These are phyloP conservation scores for Noctua comes DNA, from an alignment of 2,888 invertebrate genomes.

Conservation along the genomic window DNA sequence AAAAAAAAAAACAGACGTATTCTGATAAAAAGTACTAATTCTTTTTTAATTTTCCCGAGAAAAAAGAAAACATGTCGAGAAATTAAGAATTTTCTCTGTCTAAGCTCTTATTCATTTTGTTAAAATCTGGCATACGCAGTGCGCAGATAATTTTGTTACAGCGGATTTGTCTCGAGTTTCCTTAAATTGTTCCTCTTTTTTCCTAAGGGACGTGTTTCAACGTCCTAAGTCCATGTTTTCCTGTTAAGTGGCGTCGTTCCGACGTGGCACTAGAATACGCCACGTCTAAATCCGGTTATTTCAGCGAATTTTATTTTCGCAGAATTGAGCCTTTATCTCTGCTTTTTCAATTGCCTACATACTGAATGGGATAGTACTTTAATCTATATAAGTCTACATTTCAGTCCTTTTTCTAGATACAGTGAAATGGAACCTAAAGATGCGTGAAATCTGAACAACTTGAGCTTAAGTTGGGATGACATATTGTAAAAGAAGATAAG, in stretches of 20 bases:
- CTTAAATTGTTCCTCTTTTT: conserved; percentile 51
- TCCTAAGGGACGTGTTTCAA: conserved; percentile 57
- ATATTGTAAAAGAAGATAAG: conserved; percentile 18
- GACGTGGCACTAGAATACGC: conserved; percentile 41
- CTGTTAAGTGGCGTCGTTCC: conserved; percentile 53
- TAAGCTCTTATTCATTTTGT: conserved; percentile 23
- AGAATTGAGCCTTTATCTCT: conserved; percentile 42
- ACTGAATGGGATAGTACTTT: conserved; percentile 33
- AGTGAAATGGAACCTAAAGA: conserved; percentile 25
- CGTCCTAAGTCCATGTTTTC: conserved; percentile 57
- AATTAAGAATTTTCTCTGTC: conserved; percentile 5
- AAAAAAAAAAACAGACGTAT: background rate
- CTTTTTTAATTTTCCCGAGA: background rate
- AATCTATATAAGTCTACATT: conserved; percentile 21
- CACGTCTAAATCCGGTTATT: conserved; percentile 48
- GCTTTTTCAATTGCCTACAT: conserved; percentile 53
- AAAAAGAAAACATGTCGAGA: background rate
- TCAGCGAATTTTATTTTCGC: conserved; percentile 45
- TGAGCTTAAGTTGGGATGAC: conserved; percentile 20
- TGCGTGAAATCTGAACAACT: conserved; percentile 23
- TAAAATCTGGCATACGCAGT: conserved; percentile 38
- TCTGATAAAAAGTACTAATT: background rate
- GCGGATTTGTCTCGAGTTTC: conserved; percentile 33
- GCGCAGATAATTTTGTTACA: conserved; percentile 51
- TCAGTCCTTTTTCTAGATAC: conserved; percentile 19